Conservation (phyloP, 2,797 vertebrate genomes). For the Gymnopithys bicolor region DNA sequence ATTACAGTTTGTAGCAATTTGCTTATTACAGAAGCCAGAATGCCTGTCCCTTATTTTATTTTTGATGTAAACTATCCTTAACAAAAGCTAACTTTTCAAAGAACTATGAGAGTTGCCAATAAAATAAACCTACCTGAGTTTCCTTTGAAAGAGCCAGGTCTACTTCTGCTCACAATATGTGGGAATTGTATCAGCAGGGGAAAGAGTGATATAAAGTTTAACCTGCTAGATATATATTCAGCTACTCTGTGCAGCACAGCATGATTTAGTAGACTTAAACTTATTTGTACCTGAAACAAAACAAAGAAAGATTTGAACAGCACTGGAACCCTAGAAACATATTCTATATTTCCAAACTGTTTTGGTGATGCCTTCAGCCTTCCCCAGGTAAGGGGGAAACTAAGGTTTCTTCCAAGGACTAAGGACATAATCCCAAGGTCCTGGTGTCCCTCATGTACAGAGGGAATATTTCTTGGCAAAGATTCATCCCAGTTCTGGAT, state of each 20-base stretch:
- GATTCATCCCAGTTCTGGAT: not conserved
- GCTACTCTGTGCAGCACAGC: not conserved
- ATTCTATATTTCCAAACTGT: not conserved
- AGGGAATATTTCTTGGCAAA: not conserved
- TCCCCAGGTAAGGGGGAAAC: not conserved
- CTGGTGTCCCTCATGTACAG: not conserved
- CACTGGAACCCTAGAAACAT: not conserved
- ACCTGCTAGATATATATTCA: not conserved
- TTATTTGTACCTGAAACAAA: not conserved
- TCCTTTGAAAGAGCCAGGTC: not conserved
- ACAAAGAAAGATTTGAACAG: not conserved
- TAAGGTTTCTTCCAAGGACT: not conserved
- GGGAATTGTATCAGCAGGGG: not conserved
- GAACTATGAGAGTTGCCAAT: not conserved
- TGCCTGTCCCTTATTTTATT: not conserved
- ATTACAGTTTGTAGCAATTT: not conserved
- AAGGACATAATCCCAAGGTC: not conserved
- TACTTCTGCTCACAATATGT: not conserved
- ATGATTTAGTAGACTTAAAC: not conserved
- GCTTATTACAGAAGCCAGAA: not conserved
- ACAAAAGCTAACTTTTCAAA: not conserved
- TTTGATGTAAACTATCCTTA: not conserved
- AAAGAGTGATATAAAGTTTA: not conserved
- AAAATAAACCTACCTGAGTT: not conserved
- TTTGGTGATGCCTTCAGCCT: not conserved